phyloP scores from a whole-genome alignment of 2,888 invertebrate species.

The Tenthredo notha region DNA sequence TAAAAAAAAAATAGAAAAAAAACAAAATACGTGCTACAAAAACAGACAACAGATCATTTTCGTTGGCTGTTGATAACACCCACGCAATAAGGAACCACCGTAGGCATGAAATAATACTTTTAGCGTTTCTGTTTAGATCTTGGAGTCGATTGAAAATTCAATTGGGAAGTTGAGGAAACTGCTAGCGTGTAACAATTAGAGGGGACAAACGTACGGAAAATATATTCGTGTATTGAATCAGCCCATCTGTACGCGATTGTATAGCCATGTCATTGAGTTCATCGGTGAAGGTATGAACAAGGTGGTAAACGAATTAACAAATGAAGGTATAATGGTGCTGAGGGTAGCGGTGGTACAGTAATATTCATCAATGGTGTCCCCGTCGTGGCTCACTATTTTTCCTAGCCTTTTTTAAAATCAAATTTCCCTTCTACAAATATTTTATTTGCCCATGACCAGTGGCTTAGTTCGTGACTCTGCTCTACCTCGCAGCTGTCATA shows the following conservation, averaged over 20 bases:
- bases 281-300: conserved; percentile 22
- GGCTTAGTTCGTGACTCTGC: too few relatives aligned
- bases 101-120: not conserved
- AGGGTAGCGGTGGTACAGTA: not conserved
- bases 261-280: not conserved
- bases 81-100: not conserved
- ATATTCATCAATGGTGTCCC: too few relatives aligned
- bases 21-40: not conserved
- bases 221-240: not conserved
- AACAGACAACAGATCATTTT: not conserved
- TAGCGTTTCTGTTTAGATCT: too few relatives aligned
- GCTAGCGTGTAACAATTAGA: not conserved
- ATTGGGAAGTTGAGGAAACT: not conserved
- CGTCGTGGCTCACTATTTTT: too few relatives aligned
- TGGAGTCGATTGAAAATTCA: too few relatives aligned
- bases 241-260: not conserved
- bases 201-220: not conserved
- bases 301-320: conserved; percentile 46
- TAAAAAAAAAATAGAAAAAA: not conserved
- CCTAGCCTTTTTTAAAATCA: too few relatives aligned
- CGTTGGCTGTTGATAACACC: not conserved
- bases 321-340: conserved; percentile 15
- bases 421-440: too few relatives aligned
- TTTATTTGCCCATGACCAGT: too few relatives aligned
- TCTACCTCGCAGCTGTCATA: too few relatives aligned